Base-by-base conservation (phyloP, 2,113 vertebrate genomes). In the Pterocles orientalis region DNA sequence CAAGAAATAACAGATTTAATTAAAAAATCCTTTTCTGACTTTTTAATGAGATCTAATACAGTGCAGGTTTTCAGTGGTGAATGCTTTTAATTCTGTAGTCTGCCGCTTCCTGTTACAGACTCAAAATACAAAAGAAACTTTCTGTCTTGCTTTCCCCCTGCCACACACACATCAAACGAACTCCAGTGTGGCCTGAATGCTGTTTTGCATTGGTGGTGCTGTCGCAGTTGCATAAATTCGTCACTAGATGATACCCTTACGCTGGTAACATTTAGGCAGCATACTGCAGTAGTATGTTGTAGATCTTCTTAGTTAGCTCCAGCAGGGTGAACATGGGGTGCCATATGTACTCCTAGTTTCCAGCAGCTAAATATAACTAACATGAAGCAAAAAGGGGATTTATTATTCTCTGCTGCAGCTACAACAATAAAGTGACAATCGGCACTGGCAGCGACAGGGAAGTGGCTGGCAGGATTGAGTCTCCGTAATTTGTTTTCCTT, bases 241-340 rank as follows among this genome's bases (percentile, higher is more conserved):
- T 92, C 97, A 70, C 91, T 96, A 97, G 97, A 79, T 94, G 94
- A 80, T 96, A 87, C 18, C 51, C 80, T 94, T 84, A 69, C 6
- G 0, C 91, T 65, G 34, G 50, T 86, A 83, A 36, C 31, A 14
- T 54, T 53, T 54, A 34, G 19, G 51, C 69, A 78, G 21, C 9
- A 3, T 60, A 15, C 29, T 82, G 72, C 48, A 56, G 60, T 33
- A 58, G 39, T 21, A 29, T 54, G 11, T 48, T 66, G 16, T 61
- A 69, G 39, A 56, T 90, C 43, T 51, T 48, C 6, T 41, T 71
- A 28, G 39, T 78, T 58, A 80, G 7, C 45, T 86, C 47, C 56
- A 83, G 28, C 47, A 84, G 69, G 39, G 24, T 78, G 86, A 86
- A 62, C 83, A 81, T 56, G 56, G 41, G 86, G 79, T 93, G 68